Evolutionary conservation across 2,797 vertebrate species (phyloP).

Genomic region (Scarus forsteni): DNA sequence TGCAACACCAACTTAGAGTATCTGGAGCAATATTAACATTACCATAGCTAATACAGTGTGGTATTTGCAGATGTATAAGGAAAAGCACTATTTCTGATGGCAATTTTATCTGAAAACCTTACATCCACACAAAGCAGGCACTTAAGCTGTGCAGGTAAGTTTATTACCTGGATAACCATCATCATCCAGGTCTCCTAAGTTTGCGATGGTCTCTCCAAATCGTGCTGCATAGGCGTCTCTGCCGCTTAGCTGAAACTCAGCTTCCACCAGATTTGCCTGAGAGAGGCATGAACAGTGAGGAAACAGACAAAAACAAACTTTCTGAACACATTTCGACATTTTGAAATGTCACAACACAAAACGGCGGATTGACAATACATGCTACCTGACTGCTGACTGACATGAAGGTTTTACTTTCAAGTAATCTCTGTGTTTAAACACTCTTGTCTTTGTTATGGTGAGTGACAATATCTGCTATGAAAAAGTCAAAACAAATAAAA

Average conservation of each 20-base stretch:
- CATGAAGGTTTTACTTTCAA: too few species aligned
- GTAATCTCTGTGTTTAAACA: too few species aligned
- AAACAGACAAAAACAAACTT: too few species aligned
- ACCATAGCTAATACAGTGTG: too few species aligned
- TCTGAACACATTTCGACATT: too few species aligned
- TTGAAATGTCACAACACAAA: too few species aligned
- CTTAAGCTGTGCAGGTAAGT: conserved; percentile 11
- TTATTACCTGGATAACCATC: conserved; percentile 93
- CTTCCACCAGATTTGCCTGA: conserved; percentile 87
- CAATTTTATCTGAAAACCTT: background rate
- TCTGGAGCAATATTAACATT: too few species aligned
- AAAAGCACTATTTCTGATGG: background rate
- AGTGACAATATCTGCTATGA: background rate
- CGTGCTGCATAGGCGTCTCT: conserved; percentile 90
- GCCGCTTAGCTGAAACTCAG: conserved; percentile 85
- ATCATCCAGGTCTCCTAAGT: conserved; percentile 95
- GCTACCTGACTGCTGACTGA: too few species aligned
- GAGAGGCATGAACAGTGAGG: background rate
- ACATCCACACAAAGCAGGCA: background rate
- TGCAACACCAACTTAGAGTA: too few species aligned
- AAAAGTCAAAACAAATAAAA: too few species aligned
- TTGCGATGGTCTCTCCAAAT: conserved; percentile 92
- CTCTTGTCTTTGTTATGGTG: background rate
- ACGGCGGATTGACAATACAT: too few species aligned
- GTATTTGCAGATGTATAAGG: background rate